Base-by-base conservation (phyloP, 30 jellyfish, hydroid and myxozoan genomes). In the Turritopsis dohrnii region DNA sequence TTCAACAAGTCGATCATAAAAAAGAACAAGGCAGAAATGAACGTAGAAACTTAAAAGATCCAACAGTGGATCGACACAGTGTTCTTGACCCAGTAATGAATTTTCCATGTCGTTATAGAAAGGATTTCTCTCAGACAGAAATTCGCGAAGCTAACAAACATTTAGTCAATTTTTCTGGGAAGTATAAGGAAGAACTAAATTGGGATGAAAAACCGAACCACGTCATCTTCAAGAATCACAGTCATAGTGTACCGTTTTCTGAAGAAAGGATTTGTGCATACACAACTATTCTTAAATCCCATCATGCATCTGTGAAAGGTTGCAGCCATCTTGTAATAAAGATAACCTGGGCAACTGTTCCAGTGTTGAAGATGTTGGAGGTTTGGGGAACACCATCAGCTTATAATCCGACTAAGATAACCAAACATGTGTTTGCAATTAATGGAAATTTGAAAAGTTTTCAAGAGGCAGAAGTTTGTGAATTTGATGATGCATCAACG, bases 331-430 rank as follows among this genome's bases (percentile, higher is more conserved):
- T 82, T 29, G 74, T 71, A 16, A 13, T 82, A 18, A 69, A 30
- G 26, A 65, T 82, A 65, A 82, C 89, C 26, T 82, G 89, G 89
- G 86, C 89, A 21, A 82, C 89, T 25, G 66, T 82, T 23, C 89
- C 89, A 19, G 92, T 89, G 25, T 18, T 92, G 23, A 88, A 82
- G 26, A 72, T 85, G 27, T 72, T 92, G 7, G 95, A 92, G 82
- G 90, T 88, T 13, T 87, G 96, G 98, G 96, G 98, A 9, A 88
- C 85, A 77, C 87, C 89, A 18, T 81, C 96, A 7, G 7, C 60
- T 13, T 28, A 20, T 53, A 86, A 85, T 66, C 65, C 83, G 20
- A 20, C 21, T 22, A 21, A 16, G 22, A 66, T 80, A 41, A 18
- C 53, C 18, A 17, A 65, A 52, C 65, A 21, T 22, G 18, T 80